Conservation (phyloP, 2,888 invertebrate genomes). For the Drosophila ochracea region DNA sequence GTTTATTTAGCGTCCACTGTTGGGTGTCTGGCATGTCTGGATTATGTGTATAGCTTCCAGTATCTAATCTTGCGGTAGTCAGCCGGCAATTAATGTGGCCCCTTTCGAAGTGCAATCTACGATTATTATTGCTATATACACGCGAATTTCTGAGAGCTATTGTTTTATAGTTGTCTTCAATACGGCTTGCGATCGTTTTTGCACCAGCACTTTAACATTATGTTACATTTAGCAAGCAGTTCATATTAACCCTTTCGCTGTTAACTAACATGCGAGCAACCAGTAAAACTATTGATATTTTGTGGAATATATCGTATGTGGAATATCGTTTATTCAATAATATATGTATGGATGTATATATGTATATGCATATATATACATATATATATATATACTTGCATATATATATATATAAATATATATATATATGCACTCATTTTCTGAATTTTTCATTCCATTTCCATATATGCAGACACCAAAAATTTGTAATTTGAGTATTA, state of each 20-base stretch:
- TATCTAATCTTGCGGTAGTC: slow-evolving; percentile 40
- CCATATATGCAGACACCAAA: slow-evolving; percentile 57
- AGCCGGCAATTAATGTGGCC: slow-evolving; percentile 14
- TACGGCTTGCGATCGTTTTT: not conserved
- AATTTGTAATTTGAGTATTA: slow-evolving; percentile 46
- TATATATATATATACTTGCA: slow-evolving; percentile 14
- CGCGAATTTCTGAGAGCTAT: not conserved
- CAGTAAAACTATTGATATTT: slow-evolving; percentile 4
- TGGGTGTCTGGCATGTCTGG: not conserved
- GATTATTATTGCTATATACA: not conserved
- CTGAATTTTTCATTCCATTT: slow-evolving; percentile 21
- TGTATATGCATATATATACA: slow-evolving; percentile 15
- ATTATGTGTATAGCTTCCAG: slow-evolving; percentile 6
- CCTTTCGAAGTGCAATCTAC: slow-evolving; percentile 10
- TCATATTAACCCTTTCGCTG: not conserved
- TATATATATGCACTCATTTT: slow-evolving; percentile 16
- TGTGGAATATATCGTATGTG: slow-evolving; percentile 28
- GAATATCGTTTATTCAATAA: slow-evolving; percentile 65
- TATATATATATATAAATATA: slow-evolving; percentile 15
- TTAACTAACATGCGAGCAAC: not conserved
- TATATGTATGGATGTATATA: slow-evolving; percentile 33
- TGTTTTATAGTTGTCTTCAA: not conserved
- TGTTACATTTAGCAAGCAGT: not conserved
- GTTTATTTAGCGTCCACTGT: not conserved
- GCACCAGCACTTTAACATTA: not conserved